These are phyloP conservation scores for Diplodus puntazzo DNA, from an alignment of 2,797 vertebrate genomes.

Conservation along the genomic window DNA sequence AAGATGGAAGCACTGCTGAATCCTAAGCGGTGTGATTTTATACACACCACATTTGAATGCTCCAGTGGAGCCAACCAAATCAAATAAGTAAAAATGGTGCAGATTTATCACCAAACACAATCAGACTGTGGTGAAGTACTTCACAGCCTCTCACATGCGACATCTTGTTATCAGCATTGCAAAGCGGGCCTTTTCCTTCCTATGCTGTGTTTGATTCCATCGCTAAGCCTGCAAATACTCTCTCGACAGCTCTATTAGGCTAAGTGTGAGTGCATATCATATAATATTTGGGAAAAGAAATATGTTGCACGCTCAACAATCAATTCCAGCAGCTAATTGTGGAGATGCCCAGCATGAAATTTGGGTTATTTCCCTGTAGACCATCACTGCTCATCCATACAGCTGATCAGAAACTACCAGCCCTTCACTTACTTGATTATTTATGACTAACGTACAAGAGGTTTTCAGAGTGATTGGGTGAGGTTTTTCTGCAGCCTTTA, in stretches of 20 bases:
- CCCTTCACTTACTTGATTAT: constrained; percentile 36
- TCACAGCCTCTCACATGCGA: neutral
- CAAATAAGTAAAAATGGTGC: neutral
- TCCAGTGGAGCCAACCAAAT: neutral
- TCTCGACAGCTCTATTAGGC: neutral
- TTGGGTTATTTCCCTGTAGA: constrained; percentile 36
- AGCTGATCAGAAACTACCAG: constrained; percentile 31
- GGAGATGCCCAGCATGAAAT: constrained; percentile 15
- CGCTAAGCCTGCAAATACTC: constrained; percentile 6
- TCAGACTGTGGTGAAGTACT: neutral
- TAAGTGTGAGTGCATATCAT: neutral
- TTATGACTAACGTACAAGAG: constrained; percentile 38
- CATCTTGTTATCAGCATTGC: constrained; percentile 25
- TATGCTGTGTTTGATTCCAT: constrained; percentile 29
- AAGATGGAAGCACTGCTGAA: constrained; percentile 8
- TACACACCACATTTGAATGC: neutral
- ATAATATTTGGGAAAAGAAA: constrained; percentile 14
- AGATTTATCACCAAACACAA: neutral
- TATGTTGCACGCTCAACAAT: neutral
- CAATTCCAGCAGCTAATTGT: constrained; percentile 21
- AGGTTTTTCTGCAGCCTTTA: constrained; percentile 24
- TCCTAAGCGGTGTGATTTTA: neutral
- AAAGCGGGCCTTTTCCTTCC: constrained; percentile 22
- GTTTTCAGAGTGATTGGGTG: constrained; percentile 38
- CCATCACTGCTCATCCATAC: neutral